A percentile compares a stretch with the other conserved stretches of the same genome.
These are phyloP conservation scores for Calephelis perditalis DNA, from an alignment of 2,888 invertebrate genomes.

Conservation along the genomic window DNA sequence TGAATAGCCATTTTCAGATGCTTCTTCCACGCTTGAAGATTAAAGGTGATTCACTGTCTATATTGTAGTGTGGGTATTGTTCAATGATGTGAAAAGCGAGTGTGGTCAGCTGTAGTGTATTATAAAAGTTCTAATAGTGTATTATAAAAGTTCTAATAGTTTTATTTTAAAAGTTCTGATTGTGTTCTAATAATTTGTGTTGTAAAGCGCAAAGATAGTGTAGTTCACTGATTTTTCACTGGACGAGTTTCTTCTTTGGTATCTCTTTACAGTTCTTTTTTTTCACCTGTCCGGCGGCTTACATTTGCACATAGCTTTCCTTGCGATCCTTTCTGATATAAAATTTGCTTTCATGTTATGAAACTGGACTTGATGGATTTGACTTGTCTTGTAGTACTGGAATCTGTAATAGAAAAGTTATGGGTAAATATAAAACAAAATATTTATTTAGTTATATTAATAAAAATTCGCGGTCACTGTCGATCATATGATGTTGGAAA, in stretches of 20 bases:
- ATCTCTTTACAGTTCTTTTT: conserved; percentile 23
- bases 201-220: conserved; percentile 32
- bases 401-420: conserved; percentile 25
- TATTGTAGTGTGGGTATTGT: too few relatives aligned
- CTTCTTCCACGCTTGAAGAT: too few relatives aligned
- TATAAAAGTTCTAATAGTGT: too few relatives aligned
- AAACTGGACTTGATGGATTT: conserved; percentile 27
- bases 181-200: background rate
- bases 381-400: conserved; percentile 29
- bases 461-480: too few relatives aligned
- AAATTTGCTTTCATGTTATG: conserved; percentile 59
- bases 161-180: too few relatives aligned
- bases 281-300: conserved; percentile 63
- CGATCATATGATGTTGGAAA: too few relatives aligned
- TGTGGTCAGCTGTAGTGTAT: too few relatives aligned
- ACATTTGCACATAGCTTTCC: conserved; percentile 55
- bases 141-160: too few relatives aligned
- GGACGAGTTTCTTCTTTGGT: conserved; percentile 33
- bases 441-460: too few relatives aligned
- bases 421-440: too few relatives aligned
- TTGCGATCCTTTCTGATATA: conserved; percentile 38
- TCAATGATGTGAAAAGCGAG: too few relatives aligned
- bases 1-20: conserved; percentile 81
- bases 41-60: background rate
- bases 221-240: too few relatives aligned